Evolutionary conservation across 2,797 vertebrate species (phyloP), one percentile per base, ranked within the genome.

Genomic region (Calcarius lapponicus): DNA sequence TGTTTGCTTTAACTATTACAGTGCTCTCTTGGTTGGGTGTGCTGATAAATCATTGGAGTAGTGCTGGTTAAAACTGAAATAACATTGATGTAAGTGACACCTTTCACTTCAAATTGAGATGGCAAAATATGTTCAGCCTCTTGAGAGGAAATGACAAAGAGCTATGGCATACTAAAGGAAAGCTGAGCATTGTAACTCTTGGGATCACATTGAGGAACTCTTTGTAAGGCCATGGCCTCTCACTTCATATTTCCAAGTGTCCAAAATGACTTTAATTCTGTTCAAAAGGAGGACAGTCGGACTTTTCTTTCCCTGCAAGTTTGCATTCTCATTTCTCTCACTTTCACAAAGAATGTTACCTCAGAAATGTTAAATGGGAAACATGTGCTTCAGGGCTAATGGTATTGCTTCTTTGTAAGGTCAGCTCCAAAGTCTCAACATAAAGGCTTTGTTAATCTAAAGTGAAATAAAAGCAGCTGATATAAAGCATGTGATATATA

Each of bases 401-500:
- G 93, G 82, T 84, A 95, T 85, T 96, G 92, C 82, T 89, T 69
- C 94, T 97, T 92, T 90, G 88, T 96, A 96, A 91, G 96, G 93
- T 97, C 97, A 97, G 64, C 67, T 95, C 96, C 92, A 95, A 97
- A 96, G 84, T 51, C 91, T 94, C 94, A 93, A 73, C 67, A 84
- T 93, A 97, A 97, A 97, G 91, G 90, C 85, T 94, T 97, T 92
- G 88, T 91, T 98, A 97, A 97, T 97, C 96, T 97, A 90, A 98
- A 97, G 80, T 95, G 96, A 98, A 98, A 97, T 96, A 97, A 96
- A 98, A 98, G 94, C 97, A 98, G 97, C 97, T 98, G 97, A 95
- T 88, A 80, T 96, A 95, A 97, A 93, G 79, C 96, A 97, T 93
- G 95, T 86, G 92, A 88, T 88, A 80, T 96, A 97, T 95, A 97